Percentiles rank a stretch among this genome's conserved stretches.
phyloP scores from a whole-genome alignment of 2,113 vertebrate genomes.

The Orcinus orca region DNA sequence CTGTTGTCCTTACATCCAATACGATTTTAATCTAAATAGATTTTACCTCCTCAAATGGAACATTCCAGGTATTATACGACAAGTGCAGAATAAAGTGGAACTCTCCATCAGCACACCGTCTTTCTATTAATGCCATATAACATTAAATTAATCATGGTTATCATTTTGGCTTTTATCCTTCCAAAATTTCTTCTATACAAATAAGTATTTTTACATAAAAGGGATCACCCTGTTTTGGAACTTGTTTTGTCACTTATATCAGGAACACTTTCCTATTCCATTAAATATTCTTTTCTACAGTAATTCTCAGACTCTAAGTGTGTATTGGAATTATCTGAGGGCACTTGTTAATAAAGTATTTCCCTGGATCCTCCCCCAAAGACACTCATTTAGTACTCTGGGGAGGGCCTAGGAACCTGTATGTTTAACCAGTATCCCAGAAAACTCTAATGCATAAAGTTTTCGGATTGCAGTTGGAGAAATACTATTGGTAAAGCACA shows the following conservation, averaged over 20 bases:
- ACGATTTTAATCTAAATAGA: background rate
- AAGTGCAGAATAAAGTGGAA: background rate
- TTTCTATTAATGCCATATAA: background rate
- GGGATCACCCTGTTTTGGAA: background rate
- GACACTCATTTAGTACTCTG: background rate
- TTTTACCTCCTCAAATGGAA: background rate
- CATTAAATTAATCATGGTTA: background rate
- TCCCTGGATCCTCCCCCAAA: background rate
- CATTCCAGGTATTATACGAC: background rate
- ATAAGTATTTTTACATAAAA: background rate
- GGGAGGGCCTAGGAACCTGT: background rate
- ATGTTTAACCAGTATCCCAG: background rate
- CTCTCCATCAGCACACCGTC: background rate
- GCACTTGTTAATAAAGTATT: conserved; percentile 16
- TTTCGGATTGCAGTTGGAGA: background rate
- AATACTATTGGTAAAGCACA: background rate
- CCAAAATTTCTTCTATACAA: conserved; percentile 24
- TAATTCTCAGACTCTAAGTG: background rate
- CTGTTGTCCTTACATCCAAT: background rate
- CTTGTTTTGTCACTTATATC: background rate
- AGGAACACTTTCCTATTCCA: background rate
- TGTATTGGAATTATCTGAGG: background rate
- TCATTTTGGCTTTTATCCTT: background rate
- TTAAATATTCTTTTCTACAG: background rate
- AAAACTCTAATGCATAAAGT: background rate